These are phyloP conservation scores for Apodemus agrarius DNA, from an alignment of 2,797 vertebrate species.

Conservation along the genomic window DNA sequence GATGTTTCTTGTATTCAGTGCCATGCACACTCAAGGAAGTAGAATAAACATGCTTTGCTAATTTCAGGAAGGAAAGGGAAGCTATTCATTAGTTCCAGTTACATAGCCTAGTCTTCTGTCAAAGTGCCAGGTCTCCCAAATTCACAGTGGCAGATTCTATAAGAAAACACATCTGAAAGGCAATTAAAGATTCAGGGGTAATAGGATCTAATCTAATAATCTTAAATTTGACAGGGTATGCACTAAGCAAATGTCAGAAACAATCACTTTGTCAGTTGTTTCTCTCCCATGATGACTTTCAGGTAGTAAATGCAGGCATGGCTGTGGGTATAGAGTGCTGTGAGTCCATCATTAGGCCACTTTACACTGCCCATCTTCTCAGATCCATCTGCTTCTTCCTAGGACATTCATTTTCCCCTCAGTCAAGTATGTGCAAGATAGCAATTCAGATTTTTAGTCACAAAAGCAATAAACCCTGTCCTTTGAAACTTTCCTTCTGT, in stretches of 20 bases:
- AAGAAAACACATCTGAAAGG: slow-evolving; percentile 57
- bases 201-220: slow-evolving; percentile 36
- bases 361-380: background rate
- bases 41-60: background rate
- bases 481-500: slow-evolving; percentile 11
- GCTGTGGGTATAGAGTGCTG: background rate
- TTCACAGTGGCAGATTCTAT: slow-evolving; percentile 17
- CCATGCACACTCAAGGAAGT: background rate
- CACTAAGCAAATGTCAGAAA: background rate
- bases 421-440: background rate
- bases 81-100: slow-evolving; percentile 49
- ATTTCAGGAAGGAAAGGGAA: slow-evolving; percentile 57
- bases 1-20: background rate
- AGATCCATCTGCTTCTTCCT: background rate
- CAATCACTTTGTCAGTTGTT: background rate
- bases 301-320: background rate
- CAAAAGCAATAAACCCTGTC: background rate
- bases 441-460: background rate
- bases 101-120: slow-evolving; percentile 50
- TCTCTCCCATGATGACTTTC: background rate
- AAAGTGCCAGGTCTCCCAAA: background rate
- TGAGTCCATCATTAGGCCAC: background rate
- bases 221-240: background rate
- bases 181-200: slow-evolving; percentile 49
- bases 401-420: slow-evolving; percentile 21